Conservation (phyloP, 2,888 invertebrate genomes). For the Spicauda simplicius region DNA sequence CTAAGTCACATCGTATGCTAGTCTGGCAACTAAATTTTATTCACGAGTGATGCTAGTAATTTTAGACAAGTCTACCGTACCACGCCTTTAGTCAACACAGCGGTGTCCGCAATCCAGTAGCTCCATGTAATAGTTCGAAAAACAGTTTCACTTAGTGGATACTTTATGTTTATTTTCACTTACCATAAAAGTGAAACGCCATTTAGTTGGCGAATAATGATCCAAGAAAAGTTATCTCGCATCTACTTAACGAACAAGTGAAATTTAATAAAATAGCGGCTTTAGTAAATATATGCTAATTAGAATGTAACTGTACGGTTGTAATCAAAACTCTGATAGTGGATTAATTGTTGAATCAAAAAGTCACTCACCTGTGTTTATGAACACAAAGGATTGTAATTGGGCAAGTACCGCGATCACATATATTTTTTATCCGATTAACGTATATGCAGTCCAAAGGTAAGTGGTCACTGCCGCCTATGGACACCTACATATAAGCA, state of each 20-base stretch:
- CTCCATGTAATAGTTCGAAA: not conserved
- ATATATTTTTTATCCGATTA: too few species aligned
- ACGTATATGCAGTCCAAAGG: too few species aligned
- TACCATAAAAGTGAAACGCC: constrained; percentile 9
- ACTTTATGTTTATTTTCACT: constrained; percentile 2
- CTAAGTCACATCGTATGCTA: too few species aligned
- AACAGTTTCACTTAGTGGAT: not conserved
- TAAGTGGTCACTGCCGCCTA: too few species aligned
- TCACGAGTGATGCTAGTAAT: too few species aligned
- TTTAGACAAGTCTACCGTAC: too few species aligned
- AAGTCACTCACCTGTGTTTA: constrained; percentile 5
- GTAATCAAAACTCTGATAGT: constrained; percentile 1
- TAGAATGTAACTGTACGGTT: not conserved
- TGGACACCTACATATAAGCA: too few species aligned
- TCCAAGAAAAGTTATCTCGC: constrained; percentile 11
- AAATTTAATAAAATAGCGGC: constrained; percentile 4
- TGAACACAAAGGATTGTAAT: too few species aligned
- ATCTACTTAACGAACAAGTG: constrained; percentile 9
- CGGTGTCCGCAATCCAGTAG: not conserved
- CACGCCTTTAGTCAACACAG: too few species aligned
- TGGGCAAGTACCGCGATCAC: too few species aligned
- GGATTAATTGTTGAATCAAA: not conserved
- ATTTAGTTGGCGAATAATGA: constrained; percentile 11
- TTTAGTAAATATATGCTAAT: constrained; percentile 11
- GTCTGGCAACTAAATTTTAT: too few species aligned